A percentile compares a stretch with the other conserved stretches of the same genome.
Evolutionary conservation across 1,140 invertebrate genomes (phyloP).

Genomic region (Ips nitidus): DNA sequence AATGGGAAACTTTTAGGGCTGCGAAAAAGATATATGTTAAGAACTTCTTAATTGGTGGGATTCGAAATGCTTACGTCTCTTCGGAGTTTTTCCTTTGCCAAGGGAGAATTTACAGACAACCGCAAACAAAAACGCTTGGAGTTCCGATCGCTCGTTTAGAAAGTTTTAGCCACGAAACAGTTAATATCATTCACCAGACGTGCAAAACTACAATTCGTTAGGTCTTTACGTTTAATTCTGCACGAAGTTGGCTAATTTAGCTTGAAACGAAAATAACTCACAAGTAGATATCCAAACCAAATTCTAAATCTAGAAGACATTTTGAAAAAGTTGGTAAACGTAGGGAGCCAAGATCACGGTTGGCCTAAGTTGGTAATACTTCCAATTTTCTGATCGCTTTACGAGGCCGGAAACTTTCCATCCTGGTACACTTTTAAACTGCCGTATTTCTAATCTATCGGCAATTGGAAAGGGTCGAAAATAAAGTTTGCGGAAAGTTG

Average conservation of each 20-base stretch:
- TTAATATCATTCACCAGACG: not conserved
- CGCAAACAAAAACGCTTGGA: constrained; percentile 1
- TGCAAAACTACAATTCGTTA: not conserved
- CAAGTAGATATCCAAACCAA: no score
- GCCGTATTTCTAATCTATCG: not conserved
- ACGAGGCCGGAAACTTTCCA: not conserved
- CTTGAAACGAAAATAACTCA: no score
- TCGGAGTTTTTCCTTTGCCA: constrained; percentile 2
- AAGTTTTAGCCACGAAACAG: not conserved
- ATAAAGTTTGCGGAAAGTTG: not conserved
- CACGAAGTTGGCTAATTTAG: no score
- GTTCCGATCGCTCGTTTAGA: not conserved
- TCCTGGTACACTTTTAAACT: not conserved
- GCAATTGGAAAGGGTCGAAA: not conserved
- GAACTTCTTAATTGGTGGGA: not conserved
- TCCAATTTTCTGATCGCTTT: not conserved
- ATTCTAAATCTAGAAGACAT: no score
- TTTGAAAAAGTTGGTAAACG: no score
- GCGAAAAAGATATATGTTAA: not conserved
- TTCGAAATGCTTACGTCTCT: constrained; percentile 4
- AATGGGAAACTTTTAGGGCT: no score
- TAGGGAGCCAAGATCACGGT: no score
- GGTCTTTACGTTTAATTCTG: no score
- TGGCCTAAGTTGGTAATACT: no score
- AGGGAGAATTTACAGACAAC: not conserved